Percentiles rank a stretch among this genome's conserved stretches.
phyloP scores from a whole-genome alignment of 2,113 vertebrate genomes.

The Platichthys stellatus region DNA sequence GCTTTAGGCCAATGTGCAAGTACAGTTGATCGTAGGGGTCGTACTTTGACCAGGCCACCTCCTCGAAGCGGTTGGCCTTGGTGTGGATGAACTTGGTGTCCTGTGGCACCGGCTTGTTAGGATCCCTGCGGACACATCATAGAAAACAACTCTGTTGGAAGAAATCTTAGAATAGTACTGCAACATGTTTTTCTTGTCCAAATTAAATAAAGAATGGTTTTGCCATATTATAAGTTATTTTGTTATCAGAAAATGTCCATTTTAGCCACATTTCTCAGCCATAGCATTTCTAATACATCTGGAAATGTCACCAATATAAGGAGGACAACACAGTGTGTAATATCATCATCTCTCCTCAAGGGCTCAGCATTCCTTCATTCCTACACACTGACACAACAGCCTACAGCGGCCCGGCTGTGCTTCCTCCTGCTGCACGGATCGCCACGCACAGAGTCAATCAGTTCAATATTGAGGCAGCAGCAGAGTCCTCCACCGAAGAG shows the following conservation, averaged over 20 bases:
- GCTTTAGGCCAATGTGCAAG: constrained; percentile 97
- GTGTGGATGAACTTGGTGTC: constrained; percentile 99
- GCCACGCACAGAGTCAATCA: constrained; percentile 21
- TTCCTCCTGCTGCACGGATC: constrained; percentile 9
- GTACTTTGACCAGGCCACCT: constrained; percentile 99
- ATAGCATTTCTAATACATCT: not conserved
- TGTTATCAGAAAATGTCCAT: not conserved
- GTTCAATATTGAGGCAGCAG: constrained; percentile 29
- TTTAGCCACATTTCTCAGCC: not conserved
- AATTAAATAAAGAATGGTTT: not conserved
- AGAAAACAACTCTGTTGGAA: constrained; percentile 10
- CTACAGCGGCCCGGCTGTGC: constrained; percentile 33
- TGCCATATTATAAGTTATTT: not conserved
- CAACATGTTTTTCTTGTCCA: no score
- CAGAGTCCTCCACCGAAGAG: constrained; percentile 13
- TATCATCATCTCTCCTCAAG: constrained; percentile 59
- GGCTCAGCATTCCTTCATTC: constrained; percentile 53
- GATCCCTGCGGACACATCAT: constrained; percentile 84
- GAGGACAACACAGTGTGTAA: constrained; percentile 45
- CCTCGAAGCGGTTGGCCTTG: constrained; percentile 98
- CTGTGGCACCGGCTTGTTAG: constrained; percentile 98
- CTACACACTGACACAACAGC: constrained; percentile 27
- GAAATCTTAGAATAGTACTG: not conserved
- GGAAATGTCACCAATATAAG: not conserved
- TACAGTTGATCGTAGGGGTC: constrained; percentile 97